Evolutionary conservation across 2,888 invertebrate genomes (phyloP), one percentile per base, ranked within the genome.

Genomic region (Cenopis cana): DNA sequence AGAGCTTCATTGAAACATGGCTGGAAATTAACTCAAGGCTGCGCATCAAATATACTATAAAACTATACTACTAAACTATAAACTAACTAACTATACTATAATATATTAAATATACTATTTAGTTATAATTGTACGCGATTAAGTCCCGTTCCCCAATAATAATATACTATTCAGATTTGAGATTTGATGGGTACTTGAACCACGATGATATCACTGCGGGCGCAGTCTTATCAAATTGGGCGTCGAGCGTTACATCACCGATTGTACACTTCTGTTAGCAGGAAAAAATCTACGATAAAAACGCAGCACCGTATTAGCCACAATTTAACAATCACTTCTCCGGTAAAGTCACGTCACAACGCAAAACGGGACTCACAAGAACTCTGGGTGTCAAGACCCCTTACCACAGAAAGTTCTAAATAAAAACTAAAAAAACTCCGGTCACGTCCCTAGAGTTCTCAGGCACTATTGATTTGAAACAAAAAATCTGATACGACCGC

Each of bases 401-500:
- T 11, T 1, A 41, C 29, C 38, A 24, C 38, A 49, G 29, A 54
- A 52, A 41, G 18, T 64, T 59, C 20, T 38, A 68, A n/a, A 54
- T 33, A 46, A 59, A 69, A 56, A 69, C 10, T 24, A 36, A 67
- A 67, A n/a, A 55, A 66, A 18, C 17, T 60, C 24, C 20, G 56
- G 56, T 61, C 71, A 71, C 71, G 71, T 67, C 55, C 55, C 54
- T 41, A 33, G 2, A 38, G 29, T 64, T 55, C 46, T 67, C 33
- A 60, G 61, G 18, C 33, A 33, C 68, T 74, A 65, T 73, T 69
- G 54, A 56, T 70, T 73, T 69, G 50, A 46, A 60, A 61, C 59
- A 67, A 68, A 79, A 78, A 83, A 82, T 81, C 76, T 72, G 81
- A 82, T 83, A 78, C 79, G 75, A 75, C 81, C 77, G 76, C 77